A percentile compares a stretch with the other conserved stretches of the same genome.
Conservation (phyloP, 2,113 vertebrate genomes). For the Gymnogyps californianus region DNA sequence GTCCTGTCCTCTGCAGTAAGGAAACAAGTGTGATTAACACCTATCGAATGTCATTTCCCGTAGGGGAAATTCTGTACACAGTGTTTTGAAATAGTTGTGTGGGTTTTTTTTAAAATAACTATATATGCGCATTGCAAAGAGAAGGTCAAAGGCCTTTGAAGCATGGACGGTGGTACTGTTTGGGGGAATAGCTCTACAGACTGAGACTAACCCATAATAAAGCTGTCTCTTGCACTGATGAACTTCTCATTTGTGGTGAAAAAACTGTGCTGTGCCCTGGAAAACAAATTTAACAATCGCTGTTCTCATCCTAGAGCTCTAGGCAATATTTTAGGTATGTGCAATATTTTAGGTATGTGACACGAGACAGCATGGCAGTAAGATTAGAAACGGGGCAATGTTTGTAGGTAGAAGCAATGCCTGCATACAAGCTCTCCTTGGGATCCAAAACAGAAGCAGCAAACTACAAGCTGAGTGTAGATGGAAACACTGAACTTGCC, state of each 20-base stretch:
- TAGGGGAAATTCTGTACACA: background rate
- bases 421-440: background rate
- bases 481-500: background rate
- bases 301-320: background rate
- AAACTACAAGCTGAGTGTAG: background rate
- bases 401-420: background rate
- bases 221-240: background rate
- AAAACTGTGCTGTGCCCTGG: background rate
- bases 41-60: background rate
- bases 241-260: background rate
- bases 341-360: background rate
- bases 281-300: background rate
- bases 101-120: background rate
- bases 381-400: background rate
- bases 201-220: background rate
- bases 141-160: background rate
- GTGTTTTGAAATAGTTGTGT: background rate
- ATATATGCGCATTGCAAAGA: background rate
- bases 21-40: background rate
- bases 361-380: background rate
- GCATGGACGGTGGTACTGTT: rapidly evolving
- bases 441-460: background rate
- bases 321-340: background rate
- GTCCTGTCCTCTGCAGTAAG: background rate
- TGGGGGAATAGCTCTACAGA: background rate